Evolutionary conservation across 1,140 invertebrate species (phyloP).

Genomic region (Lepidurus packardi): DNA sequence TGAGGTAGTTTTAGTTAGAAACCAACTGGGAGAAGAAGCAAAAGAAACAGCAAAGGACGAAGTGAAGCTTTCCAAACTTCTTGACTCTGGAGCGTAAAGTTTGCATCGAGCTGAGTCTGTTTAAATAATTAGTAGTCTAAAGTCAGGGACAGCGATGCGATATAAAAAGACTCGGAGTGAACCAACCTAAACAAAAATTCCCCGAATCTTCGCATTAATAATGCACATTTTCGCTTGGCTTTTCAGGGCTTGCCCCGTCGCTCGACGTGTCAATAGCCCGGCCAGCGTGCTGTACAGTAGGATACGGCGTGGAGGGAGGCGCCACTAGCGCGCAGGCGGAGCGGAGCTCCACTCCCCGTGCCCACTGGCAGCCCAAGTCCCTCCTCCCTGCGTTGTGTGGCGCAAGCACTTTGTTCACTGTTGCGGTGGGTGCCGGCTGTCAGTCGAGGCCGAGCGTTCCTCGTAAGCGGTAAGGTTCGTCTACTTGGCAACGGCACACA

Average conservation of each 20-base stretch:
- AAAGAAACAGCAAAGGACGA: not conserved
- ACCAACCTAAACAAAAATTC: not conserved
- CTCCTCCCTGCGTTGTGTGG: not conserved
- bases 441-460: conserved; percentile 13
- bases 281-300: no score
- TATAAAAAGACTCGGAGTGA: not conserved
- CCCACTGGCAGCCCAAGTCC: not conserved
- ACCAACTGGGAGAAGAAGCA: no score
- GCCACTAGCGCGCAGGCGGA: no score
- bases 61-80: not conserved
- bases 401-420: not conserved
- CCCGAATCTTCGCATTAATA: not conserved
- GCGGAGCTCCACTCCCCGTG: no score
- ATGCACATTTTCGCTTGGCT: no score
- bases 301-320: no score
- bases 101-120: not conserved
- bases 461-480: not conserved
- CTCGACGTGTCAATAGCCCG: no score
- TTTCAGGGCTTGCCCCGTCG: no score
- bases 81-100: not conserved
- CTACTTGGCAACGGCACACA: not conserved
- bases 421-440: not conserved
- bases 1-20: no score
- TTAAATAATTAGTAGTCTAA: conserved; percentile 12
- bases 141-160: conserved; percentile 8